A percentile compares a stretch with the other conserved stretches of the same genome.
phyloP scores from a whole-genome alignment of 2,888 invertebrate genomes.

The Magallana nippona region DNA sequence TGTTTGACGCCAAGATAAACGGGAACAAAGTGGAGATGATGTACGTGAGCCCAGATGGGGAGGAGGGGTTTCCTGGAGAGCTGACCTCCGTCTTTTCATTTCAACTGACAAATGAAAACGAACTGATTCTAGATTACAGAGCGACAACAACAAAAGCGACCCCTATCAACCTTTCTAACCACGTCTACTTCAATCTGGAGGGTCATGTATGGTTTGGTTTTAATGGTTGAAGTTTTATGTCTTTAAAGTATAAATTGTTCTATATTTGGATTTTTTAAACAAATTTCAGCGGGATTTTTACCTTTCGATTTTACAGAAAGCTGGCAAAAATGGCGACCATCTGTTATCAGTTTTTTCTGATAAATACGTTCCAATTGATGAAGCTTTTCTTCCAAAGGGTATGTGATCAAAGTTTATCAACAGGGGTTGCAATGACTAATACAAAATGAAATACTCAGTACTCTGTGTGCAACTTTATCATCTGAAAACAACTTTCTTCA shows the following conservation, averaged over 20 bases:
- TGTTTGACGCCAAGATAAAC: slow-evolving; percentile 86
- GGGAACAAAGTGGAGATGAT: slow-evolving; percentile 86
- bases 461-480: too few relatives aligned
- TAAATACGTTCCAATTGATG: slow-evolving; percentile 87
- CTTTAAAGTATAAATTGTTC: too few relatives aligned
- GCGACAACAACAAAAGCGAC: slow-evolving; percentile 90
- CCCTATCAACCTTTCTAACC: slow-evolving; percentile 91
- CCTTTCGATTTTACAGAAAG: not conserved
- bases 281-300: too few relatives aligned
- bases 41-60: slow-evolving; percentile 87
- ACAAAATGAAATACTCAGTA: too few relatives aligned
- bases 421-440: too few relatives aligned
- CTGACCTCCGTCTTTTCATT: slow-evolving; percentile 87
- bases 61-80: slow-evolving; percentile 94
- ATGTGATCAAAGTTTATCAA: not conserved
- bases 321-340: slow-evolving; percentile 64
- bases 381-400: slow-evolving; percentile 76
- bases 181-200: slow-evolving; percentile 94
- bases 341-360: slow-evolving; percentile 86
- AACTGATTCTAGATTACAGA: slow-evolving; percentile 87
- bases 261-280: too few relatives aligned
- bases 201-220: slow-evolving; percentile 85
- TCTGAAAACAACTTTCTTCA: too few relatives aligned
- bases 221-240: too few relatives aligned
- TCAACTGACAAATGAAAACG: slow-evolving; percentile 86